Evolutionary conservation across 2,888 invertebrate genomes (phyloP), one percentile per base, ranked within the genome.

Genomic region (Metallyticus violacea): DNA sequence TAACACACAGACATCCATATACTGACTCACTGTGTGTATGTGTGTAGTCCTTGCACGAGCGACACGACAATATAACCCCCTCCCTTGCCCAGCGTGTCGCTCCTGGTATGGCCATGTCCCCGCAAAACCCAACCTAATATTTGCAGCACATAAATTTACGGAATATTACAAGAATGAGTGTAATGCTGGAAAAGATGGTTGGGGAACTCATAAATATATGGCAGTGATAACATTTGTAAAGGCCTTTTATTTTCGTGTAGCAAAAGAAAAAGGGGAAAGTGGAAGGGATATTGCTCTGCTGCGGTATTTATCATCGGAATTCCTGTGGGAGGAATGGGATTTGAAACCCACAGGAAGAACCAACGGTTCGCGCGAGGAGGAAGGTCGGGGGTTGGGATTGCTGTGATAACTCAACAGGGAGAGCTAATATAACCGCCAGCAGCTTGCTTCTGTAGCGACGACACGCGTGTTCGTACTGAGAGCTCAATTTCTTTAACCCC

Each of bases 81-180:
- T 84, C 88, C 85, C 88, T 88, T 91, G 91, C 91, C 40, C 90
- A 88, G 90, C 90, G 89, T 90, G 90, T 91, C 91, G 30, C 86
- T 26, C 80, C 79, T 62, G 30, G 62, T 79, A 83, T 79, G 83
- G 78, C 85, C 88, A 62, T 26, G 79, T 82, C 77, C 40, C 83
- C 83, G 28, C 83, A 91, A 91, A 90, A 90, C 90, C 91, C 90
- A 89, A 92, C 91, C 92, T 92, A 93, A 93, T 93, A 93, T 93
- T 92, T 91, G 91, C 88, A 91, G 91, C 91, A 93, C 93, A 93
- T 93, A 93, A 93, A 93, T 93, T 93, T 91, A 92, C 91, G 92
- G 92, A 92, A 92, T 92, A 92, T 92, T 91, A 91, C 91, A 91
- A 91, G 91, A 92, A 92, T 92, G 92, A 92, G 91, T 91, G 91